phyloP scores from a whole-genome alignment of 2,888 invertebrate species.

The Strigamia crassipes region DNA sequence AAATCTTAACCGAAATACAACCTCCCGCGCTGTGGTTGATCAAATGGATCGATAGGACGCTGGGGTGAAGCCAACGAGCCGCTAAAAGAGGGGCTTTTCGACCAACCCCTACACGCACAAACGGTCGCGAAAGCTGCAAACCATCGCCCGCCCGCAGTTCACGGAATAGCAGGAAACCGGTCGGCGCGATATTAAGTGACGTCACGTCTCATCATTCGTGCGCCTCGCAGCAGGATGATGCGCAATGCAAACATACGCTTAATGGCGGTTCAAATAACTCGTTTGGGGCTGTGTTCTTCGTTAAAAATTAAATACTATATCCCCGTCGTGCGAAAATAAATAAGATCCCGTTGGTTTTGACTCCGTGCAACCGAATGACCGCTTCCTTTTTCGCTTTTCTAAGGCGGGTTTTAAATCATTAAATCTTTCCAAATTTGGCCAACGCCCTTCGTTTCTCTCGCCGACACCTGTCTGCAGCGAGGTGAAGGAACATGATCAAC shows the following conservation, averaged over 20 bases:
- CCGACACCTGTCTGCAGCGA: neutral
- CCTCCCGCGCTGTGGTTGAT: neutral
- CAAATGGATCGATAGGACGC: neutral
- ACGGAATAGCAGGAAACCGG: neutral
- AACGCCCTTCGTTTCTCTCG: constrained; percentile 28
- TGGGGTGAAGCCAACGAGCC: neutral
- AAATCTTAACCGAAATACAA: neutral
- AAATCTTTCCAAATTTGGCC: neutral
- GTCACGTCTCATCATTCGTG: neutral
- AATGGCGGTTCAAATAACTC: neutral
- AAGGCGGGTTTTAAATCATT: neutral
- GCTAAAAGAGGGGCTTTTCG: neutral
- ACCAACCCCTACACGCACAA: neutral
- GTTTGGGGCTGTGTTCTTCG: neutral
- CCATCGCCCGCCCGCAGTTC: neutral
- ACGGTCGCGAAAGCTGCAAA: neutral
- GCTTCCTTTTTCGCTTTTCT: neutral
- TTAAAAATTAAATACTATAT: neutral
- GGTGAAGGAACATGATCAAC: constrained; percentile 17
- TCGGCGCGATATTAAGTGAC: neutral
- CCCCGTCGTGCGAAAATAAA: too few relatives aligned
- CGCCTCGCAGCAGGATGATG: constrained; percentile 5
- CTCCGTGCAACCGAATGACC: neutral
- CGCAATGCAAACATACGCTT: neutral
- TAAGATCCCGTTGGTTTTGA: too few relatives aligned